A percentile compares a stretch with the other conserved stretches of the same genome.
These are phyloP conservation scores for Clupea harengus DNA, from an alignment of 2,113 vertebrate genomes.

Conservation along the genomic window DNA sequence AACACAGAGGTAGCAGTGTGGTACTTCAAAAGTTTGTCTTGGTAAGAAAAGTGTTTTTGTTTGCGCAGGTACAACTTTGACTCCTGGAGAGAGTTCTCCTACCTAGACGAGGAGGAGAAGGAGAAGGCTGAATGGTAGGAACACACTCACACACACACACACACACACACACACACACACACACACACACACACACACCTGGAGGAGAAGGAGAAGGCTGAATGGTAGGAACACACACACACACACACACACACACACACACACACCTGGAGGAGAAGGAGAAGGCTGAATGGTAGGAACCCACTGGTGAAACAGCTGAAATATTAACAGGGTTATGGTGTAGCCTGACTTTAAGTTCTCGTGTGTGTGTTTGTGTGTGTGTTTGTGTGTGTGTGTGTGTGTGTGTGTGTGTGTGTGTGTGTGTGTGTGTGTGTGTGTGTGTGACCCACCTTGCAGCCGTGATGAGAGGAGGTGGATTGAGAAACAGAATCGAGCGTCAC, in stretches of 20 bases:
- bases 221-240: background rate
- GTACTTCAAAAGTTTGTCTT: background rate
- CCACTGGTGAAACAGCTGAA: too few species aligned
- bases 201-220: too few species aligned
- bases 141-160: too few species aligned
- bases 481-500: slow-evolving; percentile 93
- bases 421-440: background rate
- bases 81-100: slow-evolving; percentile 99
- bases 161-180: background rate
- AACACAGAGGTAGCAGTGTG: too few species aligned
- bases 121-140: slow-evolving; percentile 98
- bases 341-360: too few species aligned
- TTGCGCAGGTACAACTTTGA: slow-evolving; percentile 94
- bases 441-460: slow-evolving; percentile 71
- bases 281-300: too few species aligned
- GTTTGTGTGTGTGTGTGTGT: background rate
- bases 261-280: too few species aligned
- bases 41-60: slow-evolving; percentile 1
- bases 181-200: too few species aligned
- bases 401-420: background rate
- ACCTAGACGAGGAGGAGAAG: slow-evolving; percentile 98
- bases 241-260: background rate
- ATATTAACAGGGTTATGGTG: too few species aligned
- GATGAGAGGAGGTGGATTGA: slow-evolving; percentile 98
- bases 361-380: background rate